Evolutionary conservation across 2,888 invertebrate species (phyloP).

Genomic region (Phortica magna): DNA sequence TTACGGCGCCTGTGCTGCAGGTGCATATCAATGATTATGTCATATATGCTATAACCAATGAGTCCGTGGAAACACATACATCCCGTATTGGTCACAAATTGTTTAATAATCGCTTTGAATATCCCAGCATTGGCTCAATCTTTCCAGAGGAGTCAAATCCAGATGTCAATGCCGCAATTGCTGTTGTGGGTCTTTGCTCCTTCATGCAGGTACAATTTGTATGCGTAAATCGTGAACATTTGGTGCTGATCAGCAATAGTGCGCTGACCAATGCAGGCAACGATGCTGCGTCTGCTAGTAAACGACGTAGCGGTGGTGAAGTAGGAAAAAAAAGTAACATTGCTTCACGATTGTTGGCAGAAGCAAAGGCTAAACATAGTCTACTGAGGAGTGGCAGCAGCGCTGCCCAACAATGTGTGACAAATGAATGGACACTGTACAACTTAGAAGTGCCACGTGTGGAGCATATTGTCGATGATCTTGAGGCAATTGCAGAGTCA

Average conservation of each 20-base stretch:
- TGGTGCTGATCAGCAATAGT: slow-evolving; percentile 74
- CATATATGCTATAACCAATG: slow-evolving; percentile 86
- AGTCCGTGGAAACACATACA: slow-evolving; percentile 88
- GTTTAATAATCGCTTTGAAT: slow-evolving; percentile 78
- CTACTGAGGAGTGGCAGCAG: slow-evolving; percentile 61
- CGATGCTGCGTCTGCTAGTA: slow-evolving; percentile 50
- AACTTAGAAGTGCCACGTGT: slow-evolving; percentile 83
- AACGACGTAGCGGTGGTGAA: slow-evolving; percentile 49
- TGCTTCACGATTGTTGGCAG: slow-evolving; percentile 70
- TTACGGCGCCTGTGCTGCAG: slow-evolving; percentile 84
- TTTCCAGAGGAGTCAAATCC: slow-evolving; percentile 76
- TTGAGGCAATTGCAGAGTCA: slow-evolving; percentile 83
- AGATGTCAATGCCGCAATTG: slow-evolving; percentile 74
- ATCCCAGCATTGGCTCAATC: slow-evolving; percentile 72
- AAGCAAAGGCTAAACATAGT: slow-evolving; percentile 73
- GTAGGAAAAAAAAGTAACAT: slow-evolving; percentile 66
- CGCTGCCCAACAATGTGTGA: slow-evolving; percentile 54
- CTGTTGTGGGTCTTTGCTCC: slow-evolving; percentile 75
- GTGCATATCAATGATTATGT: slow-evolving; percentile 84
- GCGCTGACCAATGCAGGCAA: slow-evolving; percentile 58
- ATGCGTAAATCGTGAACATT: slow-evolving; percentile 72
- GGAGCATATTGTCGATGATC: slow-evolving; percentile 84
- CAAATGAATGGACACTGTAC: slow-evolving; percentile 85
- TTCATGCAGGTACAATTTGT: slow-evolving; percentile 76
- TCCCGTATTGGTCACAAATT: slow-evolving; percentile 82